These are phyloP conservation scores for Columba janthina DNA, from an alignment of 2,113 vertebrate species.

Conservation along the genomic window DNA sequence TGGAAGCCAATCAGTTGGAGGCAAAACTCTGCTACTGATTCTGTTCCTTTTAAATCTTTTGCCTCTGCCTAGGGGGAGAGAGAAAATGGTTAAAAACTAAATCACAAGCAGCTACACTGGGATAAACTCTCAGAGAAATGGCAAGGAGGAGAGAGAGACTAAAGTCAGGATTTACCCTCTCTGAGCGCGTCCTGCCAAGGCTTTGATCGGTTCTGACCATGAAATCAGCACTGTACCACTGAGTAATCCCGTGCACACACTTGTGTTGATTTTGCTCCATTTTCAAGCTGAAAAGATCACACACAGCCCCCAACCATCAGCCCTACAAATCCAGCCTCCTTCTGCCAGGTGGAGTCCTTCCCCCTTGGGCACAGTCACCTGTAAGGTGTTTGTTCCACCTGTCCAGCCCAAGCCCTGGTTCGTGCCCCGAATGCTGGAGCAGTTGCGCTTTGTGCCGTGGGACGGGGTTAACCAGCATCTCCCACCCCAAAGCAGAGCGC, in stretches of 20 bases:
- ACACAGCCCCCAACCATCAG: not conserved
- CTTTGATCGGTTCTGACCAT: not conserved
- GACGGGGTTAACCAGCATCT: not conserved
- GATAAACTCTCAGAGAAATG: not conserved
- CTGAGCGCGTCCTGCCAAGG: not conserved
- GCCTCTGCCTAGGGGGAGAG: not conserved
- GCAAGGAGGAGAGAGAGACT: not conserved
- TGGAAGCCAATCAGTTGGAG: not conserved
- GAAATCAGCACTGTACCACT: not conserved
- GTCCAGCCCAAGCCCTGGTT: not conserved
- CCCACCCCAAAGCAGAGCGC: accelerated
- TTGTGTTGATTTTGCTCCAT: not conserved
- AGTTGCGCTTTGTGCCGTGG: not conserved
- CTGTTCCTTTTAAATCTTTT: not conserved
- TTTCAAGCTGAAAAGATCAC: not conserved
- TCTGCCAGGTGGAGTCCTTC: not conserved
- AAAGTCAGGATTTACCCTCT: not conserved
- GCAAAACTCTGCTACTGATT: not conserved
- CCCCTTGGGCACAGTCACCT: not conserved
- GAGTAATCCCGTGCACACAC: not conserved
- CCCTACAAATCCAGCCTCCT: not conserved
- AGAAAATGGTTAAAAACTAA: not conserved
- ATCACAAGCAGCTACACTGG: not conserved
- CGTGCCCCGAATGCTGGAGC: not conserved
- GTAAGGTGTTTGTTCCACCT: not conserved